Evolutionary conservation across 2,797 vertebrate species (phyloP).

Genomic region (Sebastolobus altivelis): DNA sequence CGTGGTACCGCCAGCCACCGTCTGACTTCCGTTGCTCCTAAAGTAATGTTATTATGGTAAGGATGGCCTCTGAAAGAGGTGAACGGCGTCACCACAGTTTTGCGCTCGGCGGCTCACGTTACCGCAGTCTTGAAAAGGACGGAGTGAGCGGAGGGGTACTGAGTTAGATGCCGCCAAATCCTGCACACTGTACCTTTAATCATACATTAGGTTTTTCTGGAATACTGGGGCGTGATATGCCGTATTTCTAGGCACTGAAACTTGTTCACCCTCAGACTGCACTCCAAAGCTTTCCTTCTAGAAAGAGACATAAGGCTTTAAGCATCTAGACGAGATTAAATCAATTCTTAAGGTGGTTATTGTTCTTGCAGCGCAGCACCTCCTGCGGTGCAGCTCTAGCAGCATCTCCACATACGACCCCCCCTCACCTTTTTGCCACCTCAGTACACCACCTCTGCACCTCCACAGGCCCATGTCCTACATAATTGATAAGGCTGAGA

Average conservation of each 20-base stretch:
- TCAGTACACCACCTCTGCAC: constrained; percentile 49
- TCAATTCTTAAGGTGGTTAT: constrained; percentile 46
- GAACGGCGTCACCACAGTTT: too few relatives aligned
- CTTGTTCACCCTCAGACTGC: constrained; percentile 11
- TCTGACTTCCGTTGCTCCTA: too few relatives aligned
- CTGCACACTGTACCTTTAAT: too few relatives aligned
- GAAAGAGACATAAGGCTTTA: constrained; percentile 31
- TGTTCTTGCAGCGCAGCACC: constrained; percentile 55
- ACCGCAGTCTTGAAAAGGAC: too few relatives aligned
- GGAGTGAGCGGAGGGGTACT: too few relatives aligned
- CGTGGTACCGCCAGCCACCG: too few relatives aligned
- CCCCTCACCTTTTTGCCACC: constrained; percentile 57
- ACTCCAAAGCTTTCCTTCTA: constrained; percentile 14
- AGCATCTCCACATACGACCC: constrained; percentile 63
- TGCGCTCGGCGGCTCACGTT: too few relatives aligned
- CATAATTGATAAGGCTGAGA: constrained; percentile 80
- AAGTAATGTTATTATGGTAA: too few relatives aligned
- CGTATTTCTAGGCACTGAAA: background rate
- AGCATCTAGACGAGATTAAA: constrained; percentile 49
- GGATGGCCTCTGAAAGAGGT: too few relatives aligned
- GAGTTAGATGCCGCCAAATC: too few relatives aligned
- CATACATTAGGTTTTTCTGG: background rate
- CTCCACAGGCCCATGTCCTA: constrained; percentile 69
- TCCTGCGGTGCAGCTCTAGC: constrained; percentile 56
- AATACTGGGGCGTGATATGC: accelerated